These are phyloP conservation scores for Eueremaeus valkanovi DNA, from an alignment of 2,888 invertebrate genomes.

Conservation along the genomic window DNA sequence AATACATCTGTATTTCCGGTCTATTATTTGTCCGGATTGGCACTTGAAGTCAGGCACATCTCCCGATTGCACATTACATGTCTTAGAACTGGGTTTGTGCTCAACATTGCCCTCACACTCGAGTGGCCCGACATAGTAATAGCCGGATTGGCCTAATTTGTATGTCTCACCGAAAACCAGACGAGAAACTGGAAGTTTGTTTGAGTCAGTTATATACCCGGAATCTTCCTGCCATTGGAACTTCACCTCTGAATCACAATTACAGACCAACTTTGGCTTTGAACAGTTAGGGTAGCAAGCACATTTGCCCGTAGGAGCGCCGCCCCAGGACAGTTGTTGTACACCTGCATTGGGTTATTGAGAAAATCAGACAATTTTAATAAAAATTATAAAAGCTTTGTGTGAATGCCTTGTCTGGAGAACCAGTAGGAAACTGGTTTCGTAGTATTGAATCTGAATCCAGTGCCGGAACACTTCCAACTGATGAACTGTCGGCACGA, in stretches of 20 bases:
- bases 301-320: slow-evolving; percentile 45
- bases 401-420: slow-evolving; percentile 41
- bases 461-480: slow-evolving; percentile 48
- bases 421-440: slow-evolving; percentile 47
- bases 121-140: slow-evolving; percentile 48
- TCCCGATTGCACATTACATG: background rate
- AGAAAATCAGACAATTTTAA: background rate
- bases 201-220: slow-evolving; percentile 47
- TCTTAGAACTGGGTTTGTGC: background rate
- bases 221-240: slow-evolving; percentile 46
- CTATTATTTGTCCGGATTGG: slow-evolving; percentile 48
- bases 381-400: background rate
- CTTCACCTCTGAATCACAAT: slow-evolving; percentile 46
- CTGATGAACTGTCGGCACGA: slow-evolving; percentile 47
- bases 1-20: slow-evolving; percentile 45
- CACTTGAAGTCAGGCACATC: slow-evolving; percentile 43
- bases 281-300: slow-evolving; percentile 45
- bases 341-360: background rate
- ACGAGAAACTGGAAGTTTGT: slow-evolving; percentile 45
- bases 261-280: slow-evolving; percentile 44
- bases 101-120: slow-evolving; percentile 48
- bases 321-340: slow-evolving; percentile 47
- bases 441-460: slow-evolving; percentile 46
- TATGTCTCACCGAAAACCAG: slow-evolving; percentile 47
- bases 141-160: slow-evolving; percentile 47